Conservation (phyloP, 1,140 invertebrate species). For the Drosophila lini region DNA sequence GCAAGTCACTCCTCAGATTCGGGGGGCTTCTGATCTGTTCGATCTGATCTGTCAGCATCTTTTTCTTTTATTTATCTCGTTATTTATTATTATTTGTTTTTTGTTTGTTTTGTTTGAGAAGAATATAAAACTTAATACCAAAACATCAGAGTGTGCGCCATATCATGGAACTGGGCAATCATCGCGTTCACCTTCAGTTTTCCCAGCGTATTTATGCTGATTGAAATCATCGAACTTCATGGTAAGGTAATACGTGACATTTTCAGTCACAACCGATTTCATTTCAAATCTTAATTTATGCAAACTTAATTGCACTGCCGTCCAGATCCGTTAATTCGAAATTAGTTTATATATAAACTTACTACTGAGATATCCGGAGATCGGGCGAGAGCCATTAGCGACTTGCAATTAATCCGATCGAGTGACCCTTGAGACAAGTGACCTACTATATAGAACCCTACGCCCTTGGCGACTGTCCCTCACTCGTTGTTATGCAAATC, state of each 20-base stretch:
- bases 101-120: slow-evolving; percentile 3
- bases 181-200: slow-evolving; percentile 52
- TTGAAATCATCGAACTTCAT: slow-evolving; percentile 67
- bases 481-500: slow-evolving; percentile 30
- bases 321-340: slow-evolving; percentile 61
- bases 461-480: slow-evolving; percentile 21
- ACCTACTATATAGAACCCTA: slow-evolving; percentile 44
- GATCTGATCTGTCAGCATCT: slow-evolving; percentile 24
- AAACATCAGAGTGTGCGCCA: slow-evolving; percentile 11
- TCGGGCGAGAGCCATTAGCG: slow-evolving; percentile 31
- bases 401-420: slow-evolving; percentile 29
- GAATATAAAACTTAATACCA: slow-evolving; percentile 8
- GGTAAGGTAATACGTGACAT: slow-evolving; percentile 74
- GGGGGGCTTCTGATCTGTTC: not conserved
- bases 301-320: slow-evolving; percentile 72
- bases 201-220: slow-evolving; percentile 49
- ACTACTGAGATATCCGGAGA: slow-evolving; percentile 9
- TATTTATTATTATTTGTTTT: not conserved
- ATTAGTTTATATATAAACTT: slow-evolving; percentile 13
- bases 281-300: slow-evolving; percentile 73
- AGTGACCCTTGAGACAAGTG: slow-evolving; percentile 29
- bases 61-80: not conserved
- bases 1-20: slow-evolving; percentile 30
- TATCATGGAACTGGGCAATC: slow-evolving; percentile 31
- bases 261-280: slow-evolving; percentile 50